Percentiles rank a stretch among this genome's conserved stretches.
These are phyloP conservation scores for Malurus splendens DNA, from an alignment of 2,797 vertebrate species.

Conservation along the genomic window DNA sequence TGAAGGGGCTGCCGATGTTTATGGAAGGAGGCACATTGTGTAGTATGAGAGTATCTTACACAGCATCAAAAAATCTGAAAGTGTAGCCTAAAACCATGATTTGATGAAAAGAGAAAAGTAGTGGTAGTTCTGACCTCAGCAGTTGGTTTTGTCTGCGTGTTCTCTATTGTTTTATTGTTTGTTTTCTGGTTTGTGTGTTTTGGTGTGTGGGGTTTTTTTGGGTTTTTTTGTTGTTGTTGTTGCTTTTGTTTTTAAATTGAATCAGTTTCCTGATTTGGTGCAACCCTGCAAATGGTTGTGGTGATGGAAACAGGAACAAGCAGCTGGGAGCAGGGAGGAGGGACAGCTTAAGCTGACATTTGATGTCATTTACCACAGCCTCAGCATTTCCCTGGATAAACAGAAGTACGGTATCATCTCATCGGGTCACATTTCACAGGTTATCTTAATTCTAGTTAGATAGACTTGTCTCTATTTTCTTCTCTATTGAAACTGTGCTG, in stretches of 20 bases:
- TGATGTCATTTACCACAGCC: not conserved
- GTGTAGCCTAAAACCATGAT: not conserved
- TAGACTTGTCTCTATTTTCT: not conserved
- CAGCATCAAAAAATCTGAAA: not conserved
- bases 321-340: not conserved
- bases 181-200: not conserved
- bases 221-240: not conserved
- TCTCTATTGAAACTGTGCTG: not conserved
- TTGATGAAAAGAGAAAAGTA: not conserved
- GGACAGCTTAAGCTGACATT: not conserved
- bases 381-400: not conserved
- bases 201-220: not conserved
- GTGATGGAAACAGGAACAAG: not conserved
- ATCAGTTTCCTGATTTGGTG: not conserved
- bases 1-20: not conserved
- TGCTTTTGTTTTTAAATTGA: not conserved
- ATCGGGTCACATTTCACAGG: not conserved
- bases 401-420: not conserved
- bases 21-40: not conserved
- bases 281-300: not conserved
- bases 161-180: not conserved
- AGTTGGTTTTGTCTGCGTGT: not conserved
- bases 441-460: slow-evolving; percentile 3
- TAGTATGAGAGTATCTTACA: not conserved
- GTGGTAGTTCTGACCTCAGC: not conserved